Conservation (phyloP, 2,888 invertebrate genomes). For the Caenorhabditis doughertyi region DNA sequence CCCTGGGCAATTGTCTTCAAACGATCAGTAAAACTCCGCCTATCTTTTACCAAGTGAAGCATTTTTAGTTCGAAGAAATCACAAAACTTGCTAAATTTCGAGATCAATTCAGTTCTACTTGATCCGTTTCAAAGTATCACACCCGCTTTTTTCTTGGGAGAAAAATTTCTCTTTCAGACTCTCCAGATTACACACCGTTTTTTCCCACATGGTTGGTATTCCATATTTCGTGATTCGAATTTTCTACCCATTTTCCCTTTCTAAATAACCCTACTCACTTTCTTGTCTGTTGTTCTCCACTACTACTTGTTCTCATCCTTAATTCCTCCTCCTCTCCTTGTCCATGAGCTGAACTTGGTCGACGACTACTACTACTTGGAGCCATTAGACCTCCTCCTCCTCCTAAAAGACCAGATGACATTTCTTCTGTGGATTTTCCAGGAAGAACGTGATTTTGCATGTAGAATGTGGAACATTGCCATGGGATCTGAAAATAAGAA, state of each 20-base stretch:
- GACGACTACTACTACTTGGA: not conserved
- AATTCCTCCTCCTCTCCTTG: constrained; percentile 23
- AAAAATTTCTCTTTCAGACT: not conserved
- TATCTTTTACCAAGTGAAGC: too few relatives aligned
- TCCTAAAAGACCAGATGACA: not conserved
- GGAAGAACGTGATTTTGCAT: constrained; percentile 62
- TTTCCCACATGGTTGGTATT: too few relatives aligned
- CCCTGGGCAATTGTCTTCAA: too few relatives aligned
- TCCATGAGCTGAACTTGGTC: constrained; percentile 30
- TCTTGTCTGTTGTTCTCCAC: constrained; percentile 39
- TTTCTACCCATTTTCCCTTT: too few relatives aligned
- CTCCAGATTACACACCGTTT: too few relatives aligned
- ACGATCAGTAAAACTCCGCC: too few relatives aligned
- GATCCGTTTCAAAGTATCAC: too few relatives aligned
- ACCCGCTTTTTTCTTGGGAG: too few relatives aligned
- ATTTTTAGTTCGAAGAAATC: too few relatives aligned
- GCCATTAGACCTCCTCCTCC: constrained; percentile 19
- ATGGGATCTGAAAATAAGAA: constrained; percentile 41
- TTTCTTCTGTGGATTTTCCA: constrained; percentile 12
- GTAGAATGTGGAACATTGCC: constrained; percentile 60
- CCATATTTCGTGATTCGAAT: too few relatives aligned
- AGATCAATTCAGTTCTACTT: too few relatives aligned
- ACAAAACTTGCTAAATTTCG: too few relatives aligned
- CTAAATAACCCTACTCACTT: constrained; percentile 8
- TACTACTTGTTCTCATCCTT: constrained; percentile 45